Conservation (phyloP, 2,888 invertebrate species). For the Crepidodera aurea region DNA sequence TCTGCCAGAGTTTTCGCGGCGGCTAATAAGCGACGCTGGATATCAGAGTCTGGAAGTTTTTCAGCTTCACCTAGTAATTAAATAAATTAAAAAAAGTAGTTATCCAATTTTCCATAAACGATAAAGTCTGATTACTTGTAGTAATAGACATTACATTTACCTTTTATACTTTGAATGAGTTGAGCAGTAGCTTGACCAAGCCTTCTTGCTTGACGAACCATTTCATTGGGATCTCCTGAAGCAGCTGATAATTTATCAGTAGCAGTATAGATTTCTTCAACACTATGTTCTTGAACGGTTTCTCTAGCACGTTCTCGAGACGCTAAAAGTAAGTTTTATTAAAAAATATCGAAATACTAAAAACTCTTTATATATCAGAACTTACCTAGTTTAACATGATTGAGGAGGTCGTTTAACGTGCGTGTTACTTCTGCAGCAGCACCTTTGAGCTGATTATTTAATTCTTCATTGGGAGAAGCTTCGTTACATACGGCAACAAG, state of each 20-base stretch:
- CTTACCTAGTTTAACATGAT: slow-evolving; percentile 82
- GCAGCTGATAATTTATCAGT: slow-evolving; percentile 88
- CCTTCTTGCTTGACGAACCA: slow-evolving; percentile 91
- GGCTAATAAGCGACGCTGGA: slow-evolving; percentile 84
- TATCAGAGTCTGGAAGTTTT: slow-evolving; percentile 81
- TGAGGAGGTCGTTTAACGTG: slow-evolving; percentile 87
- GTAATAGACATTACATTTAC: too few species aligned
- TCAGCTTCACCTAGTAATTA: slow-evolving; percentile 80
- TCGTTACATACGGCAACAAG: slow-evolving; percentile 85
- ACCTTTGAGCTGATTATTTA: slow-evolving; percentile 77
- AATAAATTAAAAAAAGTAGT: neutral
- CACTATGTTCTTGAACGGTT: slow-evolving; percentile 76
- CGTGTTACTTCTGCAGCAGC: slow-evolving; percentile 90
- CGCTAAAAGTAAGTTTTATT: slow-evolving; percentile 50
- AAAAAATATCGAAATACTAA: slow-evolving; percentile 36
- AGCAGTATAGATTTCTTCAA: slow-evolving; percentile 89
- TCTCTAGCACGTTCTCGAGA: slow-evolving; percentile 71
- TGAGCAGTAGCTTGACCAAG: slow-evolving; percentile 94
- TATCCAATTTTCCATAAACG: neutral
- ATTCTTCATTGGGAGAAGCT: slow-evolving; percentile 71
- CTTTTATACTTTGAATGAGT: slow-evolving; percentile 90
- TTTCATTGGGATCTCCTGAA: slow-evolving; percentile 88
- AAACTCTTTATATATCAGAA: neutral
- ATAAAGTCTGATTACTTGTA: too few species aligned
- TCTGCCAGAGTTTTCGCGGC: slow-evolving; percentile 96